Conservation (phyloP, 2,888 invertebrate genomes). For the Agrotis exclamationis region DNA sequence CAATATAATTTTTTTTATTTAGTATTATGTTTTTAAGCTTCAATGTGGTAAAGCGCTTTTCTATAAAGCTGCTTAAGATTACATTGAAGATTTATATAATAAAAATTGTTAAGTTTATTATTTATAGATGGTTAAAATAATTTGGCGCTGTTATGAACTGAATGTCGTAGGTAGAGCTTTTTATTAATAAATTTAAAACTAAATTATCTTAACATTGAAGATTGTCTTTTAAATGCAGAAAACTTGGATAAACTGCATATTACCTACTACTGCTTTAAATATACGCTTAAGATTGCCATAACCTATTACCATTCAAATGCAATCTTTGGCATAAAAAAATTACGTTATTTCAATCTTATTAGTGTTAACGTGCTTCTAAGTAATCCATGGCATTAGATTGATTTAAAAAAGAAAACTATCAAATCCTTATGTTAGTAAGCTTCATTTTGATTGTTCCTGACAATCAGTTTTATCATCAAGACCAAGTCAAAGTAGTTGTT, state of each 20-base stretch:
- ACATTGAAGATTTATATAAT: not conserved
- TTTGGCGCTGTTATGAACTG: not conserved
- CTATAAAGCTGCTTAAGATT: not conserved
- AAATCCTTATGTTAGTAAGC: not conserved
- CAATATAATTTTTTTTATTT: not conserved
- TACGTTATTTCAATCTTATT: not conserved
- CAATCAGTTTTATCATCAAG: too few species aligned
- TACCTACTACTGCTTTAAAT: not conserved
- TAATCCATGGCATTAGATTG: not conserved
- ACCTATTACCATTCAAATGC: not conserved
- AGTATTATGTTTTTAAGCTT: constrained; percentile 1
- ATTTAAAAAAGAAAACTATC: not conserved
- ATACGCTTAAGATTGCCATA: not conserved
- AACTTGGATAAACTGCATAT: too few species aligned
- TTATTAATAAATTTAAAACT: too few species aligned
- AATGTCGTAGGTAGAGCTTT: not conserved
- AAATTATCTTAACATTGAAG: too few species aligned
- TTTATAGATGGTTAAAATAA: not conserved
- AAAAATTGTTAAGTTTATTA: not conserved
- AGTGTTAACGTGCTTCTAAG: not conserved
- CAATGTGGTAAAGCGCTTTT: not conserved
- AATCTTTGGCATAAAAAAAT: not conserved
- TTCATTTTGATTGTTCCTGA: not conserved
- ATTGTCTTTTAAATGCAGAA: too few species aligned
- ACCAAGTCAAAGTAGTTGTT: too few species aligned